Evolutionary conservation across 2,797 vertebrate species (phyloP).

Genomic region (Diceros bicornis): DNA sequence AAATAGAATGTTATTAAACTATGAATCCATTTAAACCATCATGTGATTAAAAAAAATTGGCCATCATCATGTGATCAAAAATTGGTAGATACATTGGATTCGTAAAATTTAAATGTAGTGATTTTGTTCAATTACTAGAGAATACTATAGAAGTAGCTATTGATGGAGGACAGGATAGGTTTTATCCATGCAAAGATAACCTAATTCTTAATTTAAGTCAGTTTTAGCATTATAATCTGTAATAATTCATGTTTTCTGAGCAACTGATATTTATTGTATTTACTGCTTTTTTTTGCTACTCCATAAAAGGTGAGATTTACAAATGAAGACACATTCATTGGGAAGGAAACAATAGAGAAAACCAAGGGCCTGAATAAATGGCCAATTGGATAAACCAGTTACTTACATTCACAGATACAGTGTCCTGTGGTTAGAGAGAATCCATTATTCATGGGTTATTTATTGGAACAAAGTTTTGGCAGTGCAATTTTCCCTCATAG

Average conservation of each 20-base stretch:
- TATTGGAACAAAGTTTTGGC: constrained; percentile 60
- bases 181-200: not conserved
- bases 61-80: not conserved
- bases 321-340: not conserved
- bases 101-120: not conserved
- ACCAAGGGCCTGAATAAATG: constrained; percentile 38
- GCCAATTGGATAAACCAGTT: not conserved
- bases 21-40: not conserved
- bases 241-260: not conserved
- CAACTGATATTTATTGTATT: not conserved
- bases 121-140: constrained; percentile 4
- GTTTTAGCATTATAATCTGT: not conserved
- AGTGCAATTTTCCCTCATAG: not conserved
- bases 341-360: constrained; percentile 10
- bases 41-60: not conserved
- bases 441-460: constrained; percentile 72
- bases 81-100: not conserved
- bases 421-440: not conserved
- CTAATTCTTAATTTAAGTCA: not conserved
- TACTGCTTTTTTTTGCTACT: not conserved
- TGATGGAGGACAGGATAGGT: not conserved
- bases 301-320: not conserved
- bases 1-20: constrained; percentile 36
- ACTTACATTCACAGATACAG: constrained; percentile 16
- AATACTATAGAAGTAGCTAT: not conserved